A percentile compares a stretch with the other conserved stretches of the same genome.
These are phyloP conservation scores for Trachurus trachurus DNA, from an alignment of 2,797 vertebrate species.

Conservation along the genomic window DNA sequence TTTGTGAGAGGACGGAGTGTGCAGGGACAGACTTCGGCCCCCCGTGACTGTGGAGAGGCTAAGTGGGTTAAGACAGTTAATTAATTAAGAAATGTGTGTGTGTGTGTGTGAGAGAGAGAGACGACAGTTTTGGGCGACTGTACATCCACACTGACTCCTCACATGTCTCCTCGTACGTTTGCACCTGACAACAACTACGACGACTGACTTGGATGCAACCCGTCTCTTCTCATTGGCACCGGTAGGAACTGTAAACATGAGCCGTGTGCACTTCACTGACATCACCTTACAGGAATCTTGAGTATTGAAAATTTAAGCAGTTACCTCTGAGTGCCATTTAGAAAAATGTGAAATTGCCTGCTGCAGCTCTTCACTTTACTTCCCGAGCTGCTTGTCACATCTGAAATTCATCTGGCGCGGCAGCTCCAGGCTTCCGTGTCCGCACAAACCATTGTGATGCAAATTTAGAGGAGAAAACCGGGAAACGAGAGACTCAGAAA, in stretches of 20 bases:
- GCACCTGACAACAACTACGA: no score
- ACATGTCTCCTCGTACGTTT: no score
- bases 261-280: neutral
- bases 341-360: conserved; percentile 7
- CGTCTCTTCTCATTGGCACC: neutral
- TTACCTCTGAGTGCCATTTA: conserved; percentile 15
- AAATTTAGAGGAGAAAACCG: conserved; percentile 20
- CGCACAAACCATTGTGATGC: conserved; percentile 7
- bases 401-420: conserved; percentile 14
- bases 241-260: neutral
- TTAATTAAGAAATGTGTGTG: conserved; percentile 37
- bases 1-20: conserved; percentile 33
- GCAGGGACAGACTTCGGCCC: conserved; percentile 46
- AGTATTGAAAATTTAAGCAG: neutral
- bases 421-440: conserved; percentile 6
- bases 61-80: conserved; percentile 44
- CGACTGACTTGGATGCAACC: neutral
- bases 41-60: conserved; percentile 47
- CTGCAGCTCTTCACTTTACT: conserved; percentile 11
- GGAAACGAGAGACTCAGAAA: conserved; percentile 26
- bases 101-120: neutral
- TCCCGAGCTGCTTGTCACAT: conserved; percentile 17
- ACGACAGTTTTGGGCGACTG: conserved; percentile 9
- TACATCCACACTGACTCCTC: no score
- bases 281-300: neutral